Evolutionary conservation across 30 jellyfish, hydroid and myxozoan genomes (phyloP).

Genomic region (Pseudorhiza aurosa): DNA sequence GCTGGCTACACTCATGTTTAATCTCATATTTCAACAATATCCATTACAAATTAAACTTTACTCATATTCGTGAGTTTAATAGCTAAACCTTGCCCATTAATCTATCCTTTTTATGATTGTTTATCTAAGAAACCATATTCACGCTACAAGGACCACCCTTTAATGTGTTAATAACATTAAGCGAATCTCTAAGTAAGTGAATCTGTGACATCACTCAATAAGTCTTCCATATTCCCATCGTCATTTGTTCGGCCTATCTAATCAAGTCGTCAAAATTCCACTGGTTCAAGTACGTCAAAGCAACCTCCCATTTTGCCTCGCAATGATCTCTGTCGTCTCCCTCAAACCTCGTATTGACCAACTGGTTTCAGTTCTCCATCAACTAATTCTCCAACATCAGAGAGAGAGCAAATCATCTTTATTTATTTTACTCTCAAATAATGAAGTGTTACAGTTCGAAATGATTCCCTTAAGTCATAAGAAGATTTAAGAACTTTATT

Average conservation of each 20-base stretch:
- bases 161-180: constrained; percentile 27
- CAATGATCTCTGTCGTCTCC: too few relatives aligned
- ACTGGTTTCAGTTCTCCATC: too few relatives aligned
- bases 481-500: too few relatives aligned
- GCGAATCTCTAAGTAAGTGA: constrained; percentile 20
- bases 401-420: too few relatives aligned
- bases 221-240: background rate
- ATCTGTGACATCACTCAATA: background rate
- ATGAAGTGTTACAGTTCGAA: too few relatives aligned
- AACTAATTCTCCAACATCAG: too few relatives aligned
- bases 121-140: constrained; percentile 20
- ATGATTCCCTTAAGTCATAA: too few relatives aligned
- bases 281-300: background rate
- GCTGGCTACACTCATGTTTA: background rate
- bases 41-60: constrained; percentile 6
- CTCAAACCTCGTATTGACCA: too few relatives aligned
- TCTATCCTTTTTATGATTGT: constrained; percentile 12
- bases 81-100: constrained; percentile 28
- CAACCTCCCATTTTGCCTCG: too few relatives aligned
- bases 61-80: constrained; percentile 18
- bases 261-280: constrained; percentile 21
- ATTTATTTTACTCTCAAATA: too few relatives aligned
- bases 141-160: constrained; percentile 15
- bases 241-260: too few relatives aligned
- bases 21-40: constrained; percentile 7